These are phyloP conservation scores for Phacellophora camtschatica DNA, from an alignment of 30 jellyfish, hydroid and myxozoan genomes.

Conservation along the genomic window DNA sequence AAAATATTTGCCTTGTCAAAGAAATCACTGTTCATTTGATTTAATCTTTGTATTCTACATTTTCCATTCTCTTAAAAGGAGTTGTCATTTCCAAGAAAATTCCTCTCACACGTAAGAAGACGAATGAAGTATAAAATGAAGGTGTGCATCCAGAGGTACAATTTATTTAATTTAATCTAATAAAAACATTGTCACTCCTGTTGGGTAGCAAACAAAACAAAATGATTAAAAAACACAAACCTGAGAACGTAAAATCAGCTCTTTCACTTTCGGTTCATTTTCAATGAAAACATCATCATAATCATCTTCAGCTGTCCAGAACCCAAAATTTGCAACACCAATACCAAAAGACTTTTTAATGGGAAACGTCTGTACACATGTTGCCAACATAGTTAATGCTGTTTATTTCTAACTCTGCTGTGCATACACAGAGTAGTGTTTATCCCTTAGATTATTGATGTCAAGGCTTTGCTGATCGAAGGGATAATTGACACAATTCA, in stretches of 20 bases:
- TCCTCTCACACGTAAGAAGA: too few relatives aligned
- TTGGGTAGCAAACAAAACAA: not conserved
- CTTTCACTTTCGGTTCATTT: not conserved
- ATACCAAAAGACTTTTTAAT: conserved; percentile 23
- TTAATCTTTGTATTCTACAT: too few relatives aligned
- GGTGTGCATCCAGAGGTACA: not conserved
- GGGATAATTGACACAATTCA: too few relatives aligned
- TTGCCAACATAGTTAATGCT: conserved; percentile 1
- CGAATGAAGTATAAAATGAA: too few relatives aligned
- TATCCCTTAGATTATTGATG: too few relatives aligned
- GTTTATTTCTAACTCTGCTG: too few relatives aligned
- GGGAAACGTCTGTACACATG: conserved; percentile 5
- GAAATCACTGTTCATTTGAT: too few relatives aligned
- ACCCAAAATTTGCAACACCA: conserved; percentile 53
- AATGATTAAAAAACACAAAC: not conserved
- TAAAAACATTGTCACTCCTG: not conserved
- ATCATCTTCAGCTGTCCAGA: conserved; percentile 49
- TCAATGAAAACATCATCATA: conserved; percentile 2
- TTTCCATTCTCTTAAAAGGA: too few relatives aligned
- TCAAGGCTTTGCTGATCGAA: too few relatives aligned
- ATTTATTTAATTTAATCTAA: not conserved
- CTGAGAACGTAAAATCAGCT: conserved; percentile 16
- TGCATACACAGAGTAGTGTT: too few relatives aligned
- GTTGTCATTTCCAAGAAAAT: too few relatives aligned
- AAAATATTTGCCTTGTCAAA: too few relatives aligned